Percentiles rank a stretch among this genome's conserved stretches.
Evolutionary conservation across 2,113 vertebrate species (phyloP).

Genomic region (Plecotus auritus): DNA sequence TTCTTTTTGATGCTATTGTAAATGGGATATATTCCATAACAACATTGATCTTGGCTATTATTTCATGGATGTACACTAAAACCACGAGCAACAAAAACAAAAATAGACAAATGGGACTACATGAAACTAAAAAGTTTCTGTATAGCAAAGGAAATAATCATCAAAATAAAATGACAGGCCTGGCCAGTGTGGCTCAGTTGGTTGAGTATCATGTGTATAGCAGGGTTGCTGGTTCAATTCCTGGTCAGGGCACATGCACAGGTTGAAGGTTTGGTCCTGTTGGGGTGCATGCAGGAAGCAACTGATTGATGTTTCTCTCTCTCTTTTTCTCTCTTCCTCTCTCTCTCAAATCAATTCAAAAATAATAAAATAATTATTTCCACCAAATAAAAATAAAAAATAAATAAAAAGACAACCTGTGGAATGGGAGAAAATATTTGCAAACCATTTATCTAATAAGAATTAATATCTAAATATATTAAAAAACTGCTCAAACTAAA

Average conservation of each 20-base stretch:
- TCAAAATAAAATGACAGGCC: neutral
- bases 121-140: neutral
- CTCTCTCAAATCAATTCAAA: neutral
- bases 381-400: neutral
- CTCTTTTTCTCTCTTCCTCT: neutral
- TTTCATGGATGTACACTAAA: neutral
- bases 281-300: neutral
- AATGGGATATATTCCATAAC: neutral
- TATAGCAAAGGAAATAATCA: neutral
- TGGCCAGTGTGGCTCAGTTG: neutral
- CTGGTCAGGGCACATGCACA: neutral
- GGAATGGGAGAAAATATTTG: neutral
- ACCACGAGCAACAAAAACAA: neutral
- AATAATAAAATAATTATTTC: neutral
- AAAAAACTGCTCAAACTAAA: neutral
- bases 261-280: neutral
- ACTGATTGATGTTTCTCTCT: neutral
- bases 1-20: neutral
- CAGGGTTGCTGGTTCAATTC: neutral
- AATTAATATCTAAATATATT: neutral
- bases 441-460: neutral
- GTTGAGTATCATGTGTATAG: neutral
- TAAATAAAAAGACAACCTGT: neutral
- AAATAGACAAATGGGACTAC: neutral
- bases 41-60: neutral